Evolutionary conservation across 1,140 invertebrate genomes (phyloP).

Genomic region (Bradynema listronoti): DNA sequence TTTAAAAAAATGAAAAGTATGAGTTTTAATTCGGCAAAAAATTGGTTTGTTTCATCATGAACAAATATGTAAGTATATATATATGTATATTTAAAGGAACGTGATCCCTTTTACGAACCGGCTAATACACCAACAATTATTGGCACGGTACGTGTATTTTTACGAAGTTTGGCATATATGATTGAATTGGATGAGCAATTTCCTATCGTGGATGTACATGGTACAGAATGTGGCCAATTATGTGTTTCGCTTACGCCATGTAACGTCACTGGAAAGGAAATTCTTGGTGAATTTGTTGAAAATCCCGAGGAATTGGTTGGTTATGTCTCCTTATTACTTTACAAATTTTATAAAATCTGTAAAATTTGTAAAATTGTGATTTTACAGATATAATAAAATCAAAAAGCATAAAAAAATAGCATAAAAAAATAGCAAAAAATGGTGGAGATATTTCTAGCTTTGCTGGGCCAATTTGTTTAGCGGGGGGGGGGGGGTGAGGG

Average conservation of each 20-base stretch:
- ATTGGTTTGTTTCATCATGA: too few species aligned
- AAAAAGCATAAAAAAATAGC: not conserved
- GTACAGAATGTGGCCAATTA: constrained; percentile 63
- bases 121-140: constrained; percentile 63
- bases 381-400: not conserved
- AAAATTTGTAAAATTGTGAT: not conserved
- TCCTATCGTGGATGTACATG: constrained; percentile 63
- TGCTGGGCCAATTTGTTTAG: constrained; percentile 7
- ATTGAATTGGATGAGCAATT: constrained; percentile 64
- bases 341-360: not conserved
- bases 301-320: constrained; percentile 44
- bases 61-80: too few species aligned
- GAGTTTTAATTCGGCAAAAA: too few species aligned
- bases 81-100: constrained; percentile 58
- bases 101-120: constrained; percentile 66
- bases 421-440: not conserved
- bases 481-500: not conserved
- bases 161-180: constrained; percentile 63
- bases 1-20: too few species aligned
- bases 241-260: constrained; percentile 62
- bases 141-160: constrained; percentile 64
- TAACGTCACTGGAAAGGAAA: constrained; percentile 58
- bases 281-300: constrained; percentile 45
- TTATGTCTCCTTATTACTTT: constrained; percentile 8
- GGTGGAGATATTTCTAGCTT: not conserved